Conservation (phyloP, 2,888 invertebrate genomes). For the Noctua janthe region DNA sequence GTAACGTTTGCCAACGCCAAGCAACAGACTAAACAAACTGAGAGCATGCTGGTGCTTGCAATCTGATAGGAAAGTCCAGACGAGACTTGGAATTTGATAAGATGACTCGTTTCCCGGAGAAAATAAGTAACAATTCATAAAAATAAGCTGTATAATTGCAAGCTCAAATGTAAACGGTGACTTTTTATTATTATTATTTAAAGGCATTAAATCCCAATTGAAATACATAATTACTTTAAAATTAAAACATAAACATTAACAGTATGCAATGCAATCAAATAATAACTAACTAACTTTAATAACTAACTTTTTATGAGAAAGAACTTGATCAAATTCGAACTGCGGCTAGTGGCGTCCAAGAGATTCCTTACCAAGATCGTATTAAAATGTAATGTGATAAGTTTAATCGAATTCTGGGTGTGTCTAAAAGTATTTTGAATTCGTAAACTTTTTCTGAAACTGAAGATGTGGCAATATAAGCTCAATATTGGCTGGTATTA, state of each 20-base stretch:
- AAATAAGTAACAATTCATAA: neutral
- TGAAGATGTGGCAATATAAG: slow-evolving; percentile 4
- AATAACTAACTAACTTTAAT: too few species aligned
- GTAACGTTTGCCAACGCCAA: slow-evolving; percentile 49
- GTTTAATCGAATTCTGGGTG: slow-evolving; percentile 19
- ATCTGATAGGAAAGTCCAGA: slow-evolving; percentile 18
- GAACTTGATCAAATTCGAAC: slow-evolving; percentile 11
- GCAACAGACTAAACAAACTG: slow-evolving; percentile 33
- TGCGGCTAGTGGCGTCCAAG: slow-evolving; percentile 19
- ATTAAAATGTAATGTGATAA: slow-evolving; percentile 24
- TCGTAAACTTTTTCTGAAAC: neutral
- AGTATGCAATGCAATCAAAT: too few species aligned
- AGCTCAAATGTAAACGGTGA: neutral
- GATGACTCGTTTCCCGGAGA: neutral
- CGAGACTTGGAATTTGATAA: neutral
- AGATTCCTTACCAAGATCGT: slow-evolving; percentile 26
- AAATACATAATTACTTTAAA: too few species aligned
- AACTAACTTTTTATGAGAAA: slow-evolving; percentile 21
- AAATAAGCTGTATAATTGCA: neutral
- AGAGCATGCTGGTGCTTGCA: slow-evolving; percentile 39
- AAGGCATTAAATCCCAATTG: too few species aligned
- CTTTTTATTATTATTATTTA: too few species aligned
- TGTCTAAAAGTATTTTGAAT: slow-evolving; percentile 4
- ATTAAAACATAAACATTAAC: too few species aligned
- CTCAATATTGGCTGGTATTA: neutral